phyloP scores from a whole-genome alignment of 2,113 vertebrate species.

The Girardinichthys multiradiatus region DNA sequence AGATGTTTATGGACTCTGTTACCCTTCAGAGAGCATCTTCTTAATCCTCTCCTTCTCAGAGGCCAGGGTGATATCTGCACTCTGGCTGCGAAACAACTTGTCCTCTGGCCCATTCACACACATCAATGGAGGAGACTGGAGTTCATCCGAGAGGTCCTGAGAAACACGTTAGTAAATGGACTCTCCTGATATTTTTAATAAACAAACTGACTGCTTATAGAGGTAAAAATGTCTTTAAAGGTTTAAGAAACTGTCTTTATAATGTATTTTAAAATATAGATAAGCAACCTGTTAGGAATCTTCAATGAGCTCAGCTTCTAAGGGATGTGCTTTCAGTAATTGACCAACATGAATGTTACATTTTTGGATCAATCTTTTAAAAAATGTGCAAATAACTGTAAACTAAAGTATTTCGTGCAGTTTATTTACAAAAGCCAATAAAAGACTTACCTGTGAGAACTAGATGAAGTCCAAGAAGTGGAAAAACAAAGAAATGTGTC shows the following conservation, averaged over 20 bases:
- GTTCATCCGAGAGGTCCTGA: conserved; percentile 81
- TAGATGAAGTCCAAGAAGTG: conserved; percentile 56
- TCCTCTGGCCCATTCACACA: conserved; percentile 94
- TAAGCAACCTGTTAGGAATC: not conserved
- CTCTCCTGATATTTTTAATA: conserved; percentile 18
- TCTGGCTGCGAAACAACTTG: conserved; percentile 94
- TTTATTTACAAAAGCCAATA: not conserved
- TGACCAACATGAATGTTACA: no score
- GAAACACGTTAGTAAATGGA: conserved; percentile 64
- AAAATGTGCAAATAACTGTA: no score
- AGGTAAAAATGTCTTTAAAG: not conserved
- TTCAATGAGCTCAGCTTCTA: no score
- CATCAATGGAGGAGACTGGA: conserved; percentile 83
- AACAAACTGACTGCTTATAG: not conserved
- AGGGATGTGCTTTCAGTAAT: no score
- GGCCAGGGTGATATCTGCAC: conserved; percentile 89
- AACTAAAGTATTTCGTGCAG: not conserved
- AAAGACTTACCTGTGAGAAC: conserved; percentile 82
- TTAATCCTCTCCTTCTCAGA: conserved; percentile 92
- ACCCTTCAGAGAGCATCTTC: conserved; percentile 98
- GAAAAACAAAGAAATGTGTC: conserved; percentile 52
- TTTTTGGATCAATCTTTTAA: not conserved
- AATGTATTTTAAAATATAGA: not conserved
- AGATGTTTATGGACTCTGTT: conserved; percentile 9
- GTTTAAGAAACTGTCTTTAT: not conserved